Evolutionary conservation across 2,888 invertebrate genomes (phyloP).

Genomic region (Drosophila niveifrons): DNA sequence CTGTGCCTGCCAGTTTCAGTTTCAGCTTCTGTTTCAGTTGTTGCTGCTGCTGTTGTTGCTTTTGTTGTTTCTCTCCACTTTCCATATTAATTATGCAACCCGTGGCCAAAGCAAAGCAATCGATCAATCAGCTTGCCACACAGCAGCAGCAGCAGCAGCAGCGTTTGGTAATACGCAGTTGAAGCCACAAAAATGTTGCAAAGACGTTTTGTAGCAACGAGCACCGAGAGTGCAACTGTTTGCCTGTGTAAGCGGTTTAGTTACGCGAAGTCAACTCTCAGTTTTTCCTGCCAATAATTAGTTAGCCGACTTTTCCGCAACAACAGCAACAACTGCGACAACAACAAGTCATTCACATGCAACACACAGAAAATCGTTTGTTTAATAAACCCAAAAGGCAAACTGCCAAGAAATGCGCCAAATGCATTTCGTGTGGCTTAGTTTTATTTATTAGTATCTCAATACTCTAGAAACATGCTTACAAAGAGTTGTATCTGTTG

Average conservation of each 20-base stretch:
- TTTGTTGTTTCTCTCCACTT: constrained; percentile 46
- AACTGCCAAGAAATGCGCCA: constrained; percentile 64
- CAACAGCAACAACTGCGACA: constrained; percentile 17
- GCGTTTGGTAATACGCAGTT: constrained; percentile 72
- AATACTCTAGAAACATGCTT: background rate
- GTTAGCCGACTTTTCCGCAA: constrained; percentile 62
- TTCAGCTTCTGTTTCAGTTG: constrained; percentile 29
- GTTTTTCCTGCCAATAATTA: constrained; percentile 54
- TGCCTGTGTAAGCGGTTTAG: constrained; percentile 51
- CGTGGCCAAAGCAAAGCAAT: constrained; percentile 60
- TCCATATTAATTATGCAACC: constrained; percentile 79
- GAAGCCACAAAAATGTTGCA: constrained; percentile 75
- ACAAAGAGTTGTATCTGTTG: background rate
- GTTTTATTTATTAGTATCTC: constrained; percentile 50
- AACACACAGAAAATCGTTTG: constrained; percentile 43
- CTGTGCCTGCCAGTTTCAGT: constrained; percentile 24
- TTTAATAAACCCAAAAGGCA: constrained; percentile 68
- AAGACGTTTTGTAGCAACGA: constrained; percentile 42
- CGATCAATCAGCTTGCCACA: constrained; percentile 79
- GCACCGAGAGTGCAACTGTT: constrained; percentile 21
- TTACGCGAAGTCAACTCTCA: constrained; percentile 60
- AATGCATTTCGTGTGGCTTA: constrained; percentile 48
- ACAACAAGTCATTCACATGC: constrained; percentile 44
- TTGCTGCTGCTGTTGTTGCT: constrained; percentile 11
- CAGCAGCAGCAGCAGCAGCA: constrained; percentile 38